Conservation (phyloP, 2,888 invertebrate species). For the Eupithecia subfuscata region DNA sequence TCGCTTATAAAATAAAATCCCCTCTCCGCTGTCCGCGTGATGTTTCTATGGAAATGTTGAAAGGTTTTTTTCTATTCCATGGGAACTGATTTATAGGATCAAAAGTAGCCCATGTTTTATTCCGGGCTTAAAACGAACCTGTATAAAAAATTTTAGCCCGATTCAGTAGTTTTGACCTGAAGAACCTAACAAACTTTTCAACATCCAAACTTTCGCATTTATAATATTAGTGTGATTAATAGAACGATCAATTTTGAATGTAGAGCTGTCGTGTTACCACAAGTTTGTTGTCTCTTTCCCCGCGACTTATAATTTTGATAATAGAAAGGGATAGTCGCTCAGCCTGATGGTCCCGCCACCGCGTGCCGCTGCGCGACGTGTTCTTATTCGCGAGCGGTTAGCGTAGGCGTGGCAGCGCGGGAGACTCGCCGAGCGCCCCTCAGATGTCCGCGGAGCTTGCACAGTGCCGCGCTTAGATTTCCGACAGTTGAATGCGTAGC, state of each 20-base stretch:
- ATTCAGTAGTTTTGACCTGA: neutral
- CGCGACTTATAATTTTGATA: slow-evolving; percentile 33
- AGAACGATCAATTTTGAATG: slow-evolving; percentile 40
- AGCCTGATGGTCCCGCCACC: slow-evolving; percentile 49
- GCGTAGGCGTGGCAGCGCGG: slow-evolving; percentile 72
- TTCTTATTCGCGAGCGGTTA: slow-evolving; percentile 61
- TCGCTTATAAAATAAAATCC: no score
- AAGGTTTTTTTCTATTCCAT: neutral
- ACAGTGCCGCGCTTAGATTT: slow-evolving; percentile 74
- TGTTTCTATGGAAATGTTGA: no score
- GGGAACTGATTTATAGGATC: neutral
- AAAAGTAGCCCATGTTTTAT: neutral
- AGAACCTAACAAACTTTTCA: neutral
- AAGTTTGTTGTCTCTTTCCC: slow-evolving; percentile 45
- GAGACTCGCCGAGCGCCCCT: slow-evolving; percentile 58
- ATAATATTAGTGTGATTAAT: neutral
- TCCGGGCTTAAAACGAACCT: neutral
- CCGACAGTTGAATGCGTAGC: slow-evolving; percentile 80
- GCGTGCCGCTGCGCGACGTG: slow-evolving; percentile 50
- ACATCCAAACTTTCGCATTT: neutral
- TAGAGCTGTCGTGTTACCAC: slow-evolving; percentile 34
- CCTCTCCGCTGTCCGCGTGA: no score
- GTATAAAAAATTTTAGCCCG: neutral
- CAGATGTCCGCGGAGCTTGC: slow-evolving; percentile 68
- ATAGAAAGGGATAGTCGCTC: slow-evolving; percentile 50